Evolutionary conservation across 2,888 invertebrate genomes (phyloP).

Genomic region (Alloplasta piceator): DNA sequence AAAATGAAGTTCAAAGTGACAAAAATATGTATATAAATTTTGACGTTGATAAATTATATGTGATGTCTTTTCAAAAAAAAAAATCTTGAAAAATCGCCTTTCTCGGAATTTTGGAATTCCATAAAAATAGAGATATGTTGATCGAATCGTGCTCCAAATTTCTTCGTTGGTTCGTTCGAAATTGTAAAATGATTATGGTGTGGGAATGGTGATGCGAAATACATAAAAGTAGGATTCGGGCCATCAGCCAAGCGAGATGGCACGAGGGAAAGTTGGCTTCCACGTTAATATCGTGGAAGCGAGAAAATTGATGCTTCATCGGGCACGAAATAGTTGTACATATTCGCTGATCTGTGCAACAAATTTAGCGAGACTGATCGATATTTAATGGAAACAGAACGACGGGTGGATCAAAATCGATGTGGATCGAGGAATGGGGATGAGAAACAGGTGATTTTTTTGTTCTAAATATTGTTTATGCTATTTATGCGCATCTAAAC

Average conservation of each 20-base stretch:
- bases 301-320: slow-evolving; percentile 56
- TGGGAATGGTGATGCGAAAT: not conserved
- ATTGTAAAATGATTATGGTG: not conserved
- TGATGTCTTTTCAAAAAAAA: not conserved
- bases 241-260: slow-evolving; percentile 57
- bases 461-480: slow-evolving; percentile 4
- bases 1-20: no score
- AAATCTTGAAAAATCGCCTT: not conserved
- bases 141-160: not conserved
- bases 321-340: slow-evolving; percentile 9
- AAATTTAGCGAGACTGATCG: slow-evolving; percentile 33
- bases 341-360: slow-evolving; percentile 9
- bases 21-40: no score
- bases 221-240: slow-evolving; percentile 52
- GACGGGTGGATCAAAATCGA: not conserved
- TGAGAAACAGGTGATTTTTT: not conserved
- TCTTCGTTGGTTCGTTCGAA: not conserved
- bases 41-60: not conserved
- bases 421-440: not conserved
- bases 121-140: no score
- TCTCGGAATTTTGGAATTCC: no score
- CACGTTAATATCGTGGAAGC: slow-evolving; percentile 24
- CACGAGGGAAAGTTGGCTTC: slow-evolving; percentile 53
- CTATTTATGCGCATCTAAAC: slow-evolving; percentile 30
- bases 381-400: slow-evolving; percentile 19